phyloP scores from a whole-genome alignment of 2,797 vertebrate genomes.

The Leptoclinus maculatus region DNA sequence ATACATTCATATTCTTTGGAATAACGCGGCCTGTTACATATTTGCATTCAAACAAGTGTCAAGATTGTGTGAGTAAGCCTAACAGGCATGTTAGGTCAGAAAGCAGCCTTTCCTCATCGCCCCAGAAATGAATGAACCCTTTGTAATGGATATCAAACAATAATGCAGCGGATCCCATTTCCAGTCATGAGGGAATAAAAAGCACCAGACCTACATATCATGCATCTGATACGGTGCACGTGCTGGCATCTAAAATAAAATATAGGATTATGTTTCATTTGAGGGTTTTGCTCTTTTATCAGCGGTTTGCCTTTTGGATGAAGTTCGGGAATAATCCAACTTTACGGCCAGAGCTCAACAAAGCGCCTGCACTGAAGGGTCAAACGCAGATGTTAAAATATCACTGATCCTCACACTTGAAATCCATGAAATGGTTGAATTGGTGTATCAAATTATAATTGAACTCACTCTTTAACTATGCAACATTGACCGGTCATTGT shows the following conservation, averaged over 20 bases:
- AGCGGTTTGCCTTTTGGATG: conserved; percentile 30
- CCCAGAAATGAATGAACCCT: conserved; percentile 54
- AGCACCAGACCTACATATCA: conserved; percentile 65
- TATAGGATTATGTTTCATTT: conserved; percentile 65
- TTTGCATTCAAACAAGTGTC: conserved; percentile 37
- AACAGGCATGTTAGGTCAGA: conserved; percentile 45
- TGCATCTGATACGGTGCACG: conserved; percentile 72
- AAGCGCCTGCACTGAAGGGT: conserved; percentile 5
- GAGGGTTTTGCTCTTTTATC: conserved; percentile 51
- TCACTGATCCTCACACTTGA: conserved; percentile 14
- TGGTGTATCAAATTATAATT: conserved; percentile 41
- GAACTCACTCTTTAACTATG: conserved; percentile 21
- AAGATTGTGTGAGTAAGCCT: conserved; percentile 10
- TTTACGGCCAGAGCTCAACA: conserved; percentile 46
- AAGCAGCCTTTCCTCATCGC: conserved; percentile 31
- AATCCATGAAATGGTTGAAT: conserved; percentile 22
- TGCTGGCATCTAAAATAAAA: conserved; percentile 64
- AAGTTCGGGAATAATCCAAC: conserved; percentile 49
- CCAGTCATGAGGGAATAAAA: conserved; percentile 66
- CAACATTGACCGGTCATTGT: not conserved
- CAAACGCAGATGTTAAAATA: conserved; percentile 47
- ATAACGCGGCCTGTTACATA: not conserved
- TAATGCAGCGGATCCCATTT: conserved; percentile 75
- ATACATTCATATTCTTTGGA: not conserved
- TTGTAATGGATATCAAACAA: conserved; percentile 82